phyloP scores from a whole-genome alignment of 2,888 invertebrate genomes.

The Rosalia funebris region DNA sequence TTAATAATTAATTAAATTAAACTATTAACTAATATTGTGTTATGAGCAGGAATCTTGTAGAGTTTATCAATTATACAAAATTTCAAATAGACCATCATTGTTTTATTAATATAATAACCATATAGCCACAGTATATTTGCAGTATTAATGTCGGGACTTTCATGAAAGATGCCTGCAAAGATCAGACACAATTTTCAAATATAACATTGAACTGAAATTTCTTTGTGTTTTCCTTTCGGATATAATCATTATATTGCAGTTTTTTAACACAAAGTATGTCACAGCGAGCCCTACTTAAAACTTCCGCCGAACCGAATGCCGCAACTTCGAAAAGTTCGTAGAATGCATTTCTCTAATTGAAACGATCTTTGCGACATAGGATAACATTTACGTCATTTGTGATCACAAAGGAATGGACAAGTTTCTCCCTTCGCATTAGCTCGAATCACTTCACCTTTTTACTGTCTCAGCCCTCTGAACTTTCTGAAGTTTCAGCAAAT shows the following conservation, averaged over 20 bases:
- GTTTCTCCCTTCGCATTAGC: slow-evolving; percentile 15
- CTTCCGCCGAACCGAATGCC: slow-evolving; percentile 9
- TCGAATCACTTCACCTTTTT: slow-evolving; percentile 24
- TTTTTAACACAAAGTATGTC: slow-evolving; percentile 4
- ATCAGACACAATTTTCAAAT: too few species aligned
- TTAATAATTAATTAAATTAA: too few species aligned
- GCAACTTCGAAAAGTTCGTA: slow-evolving; percentile 1
- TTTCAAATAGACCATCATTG: too few species aligned
- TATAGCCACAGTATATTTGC: too few species aligned
- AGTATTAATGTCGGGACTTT: too few species aligned
- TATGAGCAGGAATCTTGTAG: too few species aligned
- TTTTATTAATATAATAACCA: too few species aligned
- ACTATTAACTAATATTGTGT: too few species aligned
- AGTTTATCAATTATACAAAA: too few species aligned
- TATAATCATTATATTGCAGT: neutral
- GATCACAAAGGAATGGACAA: slow-evolving; percentile 13
- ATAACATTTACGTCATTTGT: slow-evolving; percentile 18
- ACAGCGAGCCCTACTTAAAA: slow-evolving; percentile 4
- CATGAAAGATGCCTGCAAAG: too few species aligned
- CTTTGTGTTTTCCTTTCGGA: too few species aligned
- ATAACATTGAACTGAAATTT: too few species aligned
- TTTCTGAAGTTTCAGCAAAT: slow-evolving; percentile 21
- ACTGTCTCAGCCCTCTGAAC: slow-evolving; percentile 8
- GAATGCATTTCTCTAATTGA: slow-evolving; percentile 29
- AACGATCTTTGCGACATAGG: slow-evolving; percentile 20